Conservation (phyloP, 2,888 invertebrate species). For the Campoplex nolae region DNA sequence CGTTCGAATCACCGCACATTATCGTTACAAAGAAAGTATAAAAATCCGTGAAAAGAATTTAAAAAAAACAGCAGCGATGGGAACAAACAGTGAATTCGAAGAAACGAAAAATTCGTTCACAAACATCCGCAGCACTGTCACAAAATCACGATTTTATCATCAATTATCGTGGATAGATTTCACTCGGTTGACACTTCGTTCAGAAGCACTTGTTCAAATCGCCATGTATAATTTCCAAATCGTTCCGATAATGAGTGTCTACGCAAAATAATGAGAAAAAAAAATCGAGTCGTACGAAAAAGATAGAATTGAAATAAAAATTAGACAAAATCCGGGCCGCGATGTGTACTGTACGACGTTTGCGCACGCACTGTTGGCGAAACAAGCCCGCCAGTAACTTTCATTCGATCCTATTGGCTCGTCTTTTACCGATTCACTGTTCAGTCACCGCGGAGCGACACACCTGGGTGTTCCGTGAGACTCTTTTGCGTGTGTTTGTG, state of each 20-base stretch:
- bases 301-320: neutral
- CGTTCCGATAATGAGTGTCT: constrained; percentile 24
- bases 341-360: constrained; percentile 57
- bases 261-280: neutral
- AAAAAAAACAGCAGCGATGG: neutral
- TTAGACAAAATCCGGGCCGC: neutral
- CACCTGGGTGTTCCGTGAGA: constrained; percentile 50
- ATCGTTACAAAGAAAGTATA: constrained; percentile 32
- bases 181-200: constrained; percentile 34
- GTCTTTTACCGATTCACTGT: constrained; percentile 13
- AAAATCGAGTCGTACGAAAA: neutral
- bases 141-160: constrained; percentile 30
- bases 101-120: constrained; percentile 5
- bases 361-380: constrained; percentile 59
- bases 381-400: constrained; percentile 54
- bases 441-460: constrained; percentile 33
- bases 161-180: constrained; percentile 34
- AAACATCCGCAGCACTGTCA: constrained; percentile 44
- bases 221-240: constrained; percentile 2
- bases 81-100: constrained; percentile 27
- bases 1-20: constrained; percentile 74
- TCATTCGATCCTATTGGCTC: constrained; percentile 53
- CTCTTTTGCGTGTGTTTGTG: neutral
- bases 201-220: constrained; percentile 29
- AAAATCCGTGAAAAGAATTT: neutral